phyloP scores from a whole-genome alignment of 2,113 vertebrate genomes.

The Strix aluco region DNA sequence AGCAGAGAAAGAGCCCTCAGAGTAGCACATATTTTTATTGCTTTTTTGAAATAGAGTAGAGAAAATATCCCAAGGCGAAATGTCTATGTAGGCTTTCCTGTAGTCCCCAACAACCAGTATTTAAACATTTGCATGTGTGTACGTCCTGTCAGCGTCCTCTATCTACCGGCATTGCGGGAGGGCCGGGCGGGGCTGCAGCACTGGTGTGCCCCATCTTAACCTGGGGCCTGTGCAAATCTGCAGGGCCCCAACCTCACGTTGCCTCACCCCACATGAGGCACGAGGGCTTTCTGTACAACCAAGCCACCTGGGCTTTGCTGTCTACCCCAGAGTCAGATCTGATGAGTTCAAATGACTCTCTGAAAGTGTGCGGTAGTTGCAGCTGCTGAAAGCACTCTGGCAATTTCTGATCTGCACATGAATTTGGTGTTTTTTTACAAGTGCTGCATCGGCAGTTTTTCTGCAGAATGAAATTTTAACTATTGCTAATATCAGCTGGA shows the following conservation, averaged over 20 bases:
- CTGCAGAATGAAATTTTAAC: constrained; percentile 48
- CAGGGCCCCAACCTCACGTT: rapidly evolving
- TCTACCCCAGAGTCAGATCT: background rate
- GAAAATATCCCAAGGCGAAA: constrained; percentile 46
- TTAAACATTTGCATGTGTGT: background rate
- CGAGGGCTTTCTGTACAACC: background rate
- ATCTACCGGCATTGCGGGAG: rapidly evolving
- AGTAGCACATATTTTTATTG: constrained; percentile 35
- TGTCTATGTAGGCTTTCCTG: constrained; percentile 13
- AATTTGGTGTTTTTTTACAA: constrained; percentile 42
- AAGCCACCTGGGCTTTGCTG: background rate
- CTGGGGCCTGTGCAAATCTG: background rate
- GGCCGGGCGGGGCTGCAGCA: rapidly evolving
- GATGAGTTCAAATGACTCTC: constrained; percentile 11
- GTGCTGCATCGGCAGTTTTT: constrained; percentile 49
- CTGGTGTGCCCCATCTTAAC: background rate
- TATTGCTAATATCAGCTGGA: constrained; percentile 48
- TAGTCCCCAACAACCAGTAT: background rate
- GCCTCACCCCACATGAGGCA: background rate
- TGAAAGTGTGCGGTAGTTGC: constrained; percentile 25
- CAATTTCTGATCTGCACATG: constrained; percentile 42
- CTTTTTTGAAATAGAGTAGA: background rate
- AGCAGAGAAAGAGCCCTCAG: background rate
- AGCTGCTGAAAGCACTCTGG: background rate
- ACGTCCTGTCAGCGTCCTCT: background rate